Evolutionary conservation across 2,113 vertebrate genomes (phyloP).

Genomic region (Myiopsitta monachus): DNA sequence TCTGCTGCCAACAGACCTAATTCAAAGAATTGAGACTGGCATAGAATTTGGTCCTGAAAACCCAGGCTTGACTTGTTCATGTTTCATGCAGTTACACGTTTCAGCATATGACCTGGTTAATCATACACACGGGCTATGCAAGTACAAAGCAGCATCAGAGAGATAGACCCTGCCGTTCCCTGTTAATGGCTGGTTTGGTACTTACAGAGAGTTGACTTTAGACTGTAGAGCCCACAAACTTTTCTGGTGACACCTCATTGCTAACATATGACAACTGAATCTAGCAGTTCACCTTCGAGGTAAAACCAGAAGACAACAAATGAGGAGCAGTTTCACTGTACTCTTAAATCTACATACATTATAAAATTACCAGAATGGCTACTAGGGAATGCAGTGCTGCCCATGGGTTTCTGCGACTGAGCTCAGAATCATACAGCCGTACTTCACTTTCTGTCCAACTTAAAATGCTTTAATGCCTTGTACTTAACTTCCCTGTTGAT

Average conservation of each 20-base stretch:
- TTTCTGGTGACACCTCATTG: background rate
- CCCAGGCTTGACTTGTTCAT: background rate
- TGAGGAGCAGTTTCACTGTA: background rate
- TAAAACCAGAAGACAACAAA: background rate
- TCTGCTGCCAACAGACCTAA: background rate
- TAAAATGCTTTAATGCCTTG: background rate
- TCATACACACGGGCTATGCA: rapidly evolving
- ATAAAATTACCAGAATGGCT: background rate
- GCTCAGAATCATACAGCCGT: background rate
- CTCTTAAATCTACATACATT: background rate
- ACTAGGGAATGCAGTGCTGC: background rate
- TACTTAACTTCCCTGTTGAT: background rate
- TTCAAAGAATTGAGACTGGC: background rate
- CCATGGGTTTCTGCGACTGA: background rate
- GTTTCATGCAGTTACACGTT: background rate
- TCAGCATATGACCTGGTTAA: background rate
- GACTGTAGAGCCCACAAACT: background rate
- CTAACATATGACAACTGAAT: background rate
- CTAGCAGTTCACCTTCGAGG: background rate
- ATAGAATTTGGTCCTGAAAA: background rate
- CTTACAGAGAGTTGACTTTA: background rate
- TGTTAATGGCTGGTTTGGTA: background rate
- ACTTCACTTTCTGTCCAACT: background rate
- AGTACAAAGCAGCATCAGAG: background rate
- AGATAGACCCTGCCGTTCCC: background rate